Percentiles rank a stretch among this genome's conserved stretches.
phyloP scores from a whole-genome alignment of 2,113 vertebrate genomes.

The Arizona elegans region DNA sequence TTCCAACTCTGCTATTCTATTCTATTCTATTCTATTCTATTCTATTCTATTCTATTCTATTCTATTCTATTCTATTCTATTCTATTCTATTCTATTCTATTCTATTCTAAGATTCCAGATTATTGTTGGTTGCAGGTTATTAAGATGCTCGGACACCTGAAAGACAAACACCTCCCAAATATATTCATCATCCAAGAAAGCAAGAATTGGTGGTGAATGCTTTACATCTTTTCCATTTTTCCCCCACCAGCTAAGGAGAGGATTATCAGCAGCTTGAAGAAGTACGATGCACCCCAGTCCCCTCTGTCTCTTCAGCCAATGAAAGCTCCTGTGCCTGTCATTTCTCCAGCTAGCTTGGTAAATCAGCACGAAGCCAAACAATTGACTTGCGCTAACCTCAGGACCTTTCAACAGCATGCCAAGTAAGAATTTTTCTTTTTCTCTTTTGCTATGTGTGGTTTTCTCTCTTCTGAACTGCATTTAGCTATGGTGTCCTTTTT shows the following conservation, averaged over 20 bases:
- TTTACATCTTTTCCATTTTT: slow-evolving; percentile 25
- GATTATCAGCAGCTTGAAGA: slow-evolving; percentile 84
- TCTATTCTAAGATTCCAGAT: not conserved
- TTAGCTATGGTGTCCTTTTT: too few species aligned
- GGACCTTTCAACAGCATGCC: slow-evolving; percentile 82
- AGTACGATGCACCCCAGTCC: slow-evolving; percentile 78
- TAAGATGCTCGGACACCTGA: not conserved
- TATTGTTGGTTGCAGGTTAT: not conserved
- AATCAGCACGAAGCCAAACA: slow-evolving; percentile 75
- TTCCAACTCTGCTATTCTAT: too few species aligned
- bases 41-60: too few species aligned
- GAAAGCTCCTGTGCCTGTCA: slow-evolving; percentile 83
- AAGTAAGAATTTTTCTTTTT: slow-evolving; percentile 69
- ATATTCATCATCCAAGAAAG: not conserved
- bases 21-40: too few species aligned
- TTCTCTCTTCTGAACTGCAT: not conserved
- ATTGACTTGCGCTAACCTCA: slow-evolving; percentile 79
- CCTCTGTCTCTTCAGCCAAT: slow-evolving; percentile 70
- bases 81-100: too few species aligned
- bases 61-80: too few species aligned
- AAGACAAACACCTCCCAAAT: not conserved
- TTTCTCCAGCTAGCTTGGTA: slow-evolving; percentile 74
- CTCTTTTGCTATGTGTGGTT: not conserved
- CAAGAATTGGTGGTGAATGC: not conserved
- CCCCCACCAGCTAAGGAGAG: slow-evolving; percentile 78